Evolutionary conservation across 2,113 vertebrate species (phyloP).

Genomic region (Menura novaehollandiae): DNA sequence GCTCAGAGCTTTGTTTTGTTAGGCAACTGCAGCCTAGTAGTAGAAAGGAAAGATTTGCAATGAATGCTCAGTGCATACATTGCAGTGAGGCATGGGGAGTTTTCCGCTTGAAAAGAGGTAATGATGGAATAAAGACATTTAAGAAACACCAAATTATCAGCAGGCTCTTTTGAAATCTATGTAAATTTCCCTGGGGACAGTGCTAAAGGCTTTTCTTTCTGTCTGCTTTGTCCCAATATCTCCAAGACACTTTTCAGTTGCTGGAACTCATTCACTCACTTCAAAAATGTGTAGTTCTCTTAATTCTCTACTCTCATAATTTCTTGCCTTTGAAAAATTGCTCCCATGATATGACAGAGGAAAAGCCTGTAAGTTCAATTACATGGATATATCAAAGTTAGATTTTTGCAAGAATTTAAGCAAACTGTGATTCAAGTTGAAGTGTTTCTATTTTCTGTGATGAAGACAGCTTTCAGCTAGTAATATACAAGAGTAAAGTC

Average conservation of each 20-base stretch:
- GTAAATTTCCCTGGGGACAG: neutral
- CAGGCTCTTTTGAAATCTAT: neutral
- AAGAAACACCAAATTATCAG: neutral
- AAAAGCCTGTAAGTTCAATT: neutral
- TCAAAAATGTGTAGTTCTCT: neutral
- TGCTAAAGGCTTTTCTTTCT: neutral
- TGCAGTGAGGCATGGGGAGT: neutral
- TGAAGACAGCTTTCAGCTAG: neutral
- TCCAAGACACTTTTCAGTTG: neutral
- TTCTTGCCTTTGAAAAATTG: neutral
- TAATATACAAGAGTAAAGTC: neutral
- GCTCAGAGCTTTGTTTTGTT: neutral
- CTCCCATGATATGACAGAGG: neutral
- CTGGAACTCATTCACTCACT: neutral
- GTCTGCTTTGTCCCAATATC: neutral
- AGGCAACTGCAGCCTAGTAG: neutral
- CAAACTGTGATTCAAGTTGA: neutral
- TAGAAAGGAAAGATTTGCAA: neutral
- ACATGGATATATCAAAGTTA: neutral
- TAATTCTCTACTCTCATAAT: neutral
- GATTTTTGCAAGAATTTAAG: neutral
- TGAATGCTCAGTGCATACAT: neutral
- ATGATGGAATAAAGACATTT: neutral
- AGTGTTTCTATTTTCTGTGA: neutral
- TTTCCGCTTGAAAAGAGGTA: slow-evolving; percentile 14